Base-by-base conservation (phyloP, 2,797 vertebrate genomes). In the Pteronotus mesoamericanus region DNA sequence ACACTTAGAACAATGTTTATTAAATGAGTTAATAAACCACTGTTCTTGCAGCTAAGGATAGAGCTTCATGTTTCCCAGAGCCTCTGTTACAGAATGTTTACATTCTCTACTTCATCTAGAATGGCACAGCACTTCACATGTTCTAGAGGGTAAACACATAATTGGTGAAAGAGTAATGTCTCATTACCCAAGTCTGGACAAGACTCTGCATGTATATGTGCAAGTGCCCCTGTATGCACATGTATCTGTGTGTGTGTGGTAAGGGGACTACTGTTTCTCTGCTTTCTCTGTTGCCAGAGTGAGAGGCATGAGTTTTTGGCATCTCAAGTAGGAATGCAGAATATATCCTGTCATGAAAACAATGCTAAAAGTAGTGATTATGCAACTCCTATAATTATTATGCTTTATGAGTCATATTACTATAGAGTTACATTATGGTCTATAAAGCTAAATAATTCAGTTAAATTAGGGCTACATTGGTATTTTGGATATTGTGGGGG, bases 281-380 rank as follows among this genome's bases (percentile, higher is more conserved):
- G 74, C 6, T 77, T 89, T n/a, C 48, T 61, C 48, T 21, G 51
- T 29, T 80, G n/a, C 59, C 83, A 64, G n/a, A 55, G 15, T 44
- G n/a, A 77, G 9, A 55, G 59, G 7, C 22, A 51, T 71, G 32
- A 74, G 37, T 75, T 83, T n/a, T 69, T 55, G 86, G 79, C 5
- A 42, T 68, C 68, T 77, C 61, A 82, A 72, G 12, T 19, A 64
- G 39, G 15, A 91, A 94, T 66, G 46, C 18, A 94, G 93, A 69
- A 79, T 29, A 64, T 55, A 78, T 83, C 89, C 84, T 86, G 15
- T 53, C 71, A 87, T 11, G 24, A 53, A 95, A 97, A 89, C 24
- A 86, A 89, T 61, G 48, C 55, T 74, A 59, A 89, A 94, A 92
- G 86, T 48, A 79, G 51, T 84, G 51, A 94, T 59, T 57, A 74